Evolutionary conservation across 2,797 vertebrate genomes (phyloP), one percentile per base, ranked within the genome.

Genomic region (Pseudomugil gertrudae): DNA sequence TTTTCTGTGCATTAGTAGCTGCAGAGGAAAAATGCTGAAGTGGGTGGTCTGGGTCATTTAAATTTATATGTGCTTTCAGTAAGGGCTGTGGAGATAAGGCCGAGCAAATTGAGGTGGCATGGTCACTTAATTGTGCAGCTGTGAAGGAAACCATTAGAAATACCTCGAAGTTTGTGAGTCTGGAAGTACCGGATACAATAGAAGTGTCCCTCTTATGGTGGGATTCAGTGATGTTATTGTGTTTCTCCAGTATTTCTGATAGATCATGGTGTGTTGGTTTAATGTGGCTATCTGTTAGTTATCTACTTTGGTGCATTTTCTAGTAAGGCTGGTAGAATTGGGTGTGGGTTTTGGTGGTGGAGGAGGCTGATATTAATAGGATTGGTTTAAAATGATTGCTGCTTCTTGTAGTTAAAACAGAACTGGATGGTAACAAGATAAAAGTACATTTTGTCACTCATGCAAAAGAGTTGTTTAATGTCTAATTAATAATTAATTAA

Each of bases 101-200:
- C 57, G 24, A 14, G 21, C 57, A 69, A 74, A 81, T 64, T 72
- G 29, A 55, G 61, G 53, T 30, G 51, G 65, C 40, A 36, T 55
- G 61, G 52, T 50, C 43, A 69, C 57, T 80, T 86, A 78, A 78
- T 76, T 70, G 61, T 66, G 63, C 58, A 67, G 70, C 59, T 76
- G 36, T 60, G 54, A 63, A 52, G 53, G 29, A 75, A 66, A 63
- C 32, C 33, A 19, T 58, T 15, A 66, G 66, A 69, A 70, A 38
- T 19, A 52, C 64, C 73, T 74, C 61, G 58, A n/a, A 43, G 19
- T 73, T 63, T 82, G 54, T 57, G 48, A 69, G 64, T 78, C 40
- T 76, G 30, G 66, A 72, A 72, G 48, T 80, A 15, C 79, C 60
- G 36, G 26, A 55, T 80, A 54, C 35, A 65, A 68, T 67, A 77